These are phyloP conservation scores for Oceanodroma leucorhoa DNA, from an alignment of 2,797 vertebrate species.

Conservation along the genomic window DNA sequence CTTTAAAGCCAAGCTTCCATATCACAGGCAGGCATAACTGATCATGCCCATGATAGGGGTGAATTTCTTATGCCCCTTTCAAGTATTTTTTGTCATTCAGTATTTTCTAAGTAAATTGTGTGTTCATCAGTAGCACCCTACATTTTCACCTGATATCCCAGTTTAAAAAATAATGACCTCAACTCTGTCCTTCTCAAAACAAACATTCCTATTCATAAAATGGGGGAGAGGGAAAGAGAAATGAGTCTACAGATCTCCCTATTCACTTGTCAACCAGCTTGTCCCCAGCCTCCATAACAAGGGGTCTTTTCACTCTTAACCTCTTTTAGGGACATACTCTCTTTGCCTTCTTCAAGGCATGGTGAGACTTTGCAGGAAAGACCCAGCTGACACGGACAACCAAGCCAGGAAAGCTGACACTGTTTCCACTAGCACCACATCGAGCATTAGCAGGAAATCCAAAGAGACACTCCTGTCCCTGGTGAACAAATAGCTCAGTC, in stretches of 20 bases:
- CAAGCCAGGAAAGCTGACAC: not conserved
- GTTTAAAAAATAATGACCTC: not conserved
- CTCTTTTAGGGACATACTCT: not conserved
- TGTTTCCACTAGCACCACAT: not conserved
- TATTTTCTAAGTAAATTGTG: not conserved
- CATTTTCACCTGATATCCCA: not conserved
- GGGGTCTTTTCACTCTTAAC: not conserved
- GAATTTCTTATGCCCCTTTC: not conserved
- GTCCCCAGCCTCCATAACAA: not conserved
- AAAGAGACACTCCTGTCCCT: not conserved
- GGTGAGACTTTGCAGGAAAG: not conserved
- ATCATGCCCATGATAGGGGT: not conserved
- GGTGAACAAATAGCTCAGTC: not conserved
- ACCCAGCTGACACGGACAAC: not conserved
- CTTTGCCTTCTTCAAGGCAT: not conserved
- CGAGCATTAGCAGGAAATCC: not conserved
- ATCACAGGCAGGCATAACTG: not conserved
- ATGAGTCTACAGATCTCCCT: accelerated
- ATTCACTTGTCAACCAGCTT: not conserved
- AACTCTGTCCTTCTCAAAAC: not conserved
- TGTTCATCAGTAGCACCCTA: not conserved
- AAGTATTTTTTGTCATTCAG: not conserved
- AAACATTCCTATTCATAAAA: not conserved
- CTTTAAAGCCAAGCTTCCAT: not conserved
- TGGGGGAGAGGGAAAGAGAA: not conserved